These are phyloP conservation scores for Scarus forsteni DNA, from an alignment of 2,797 vertebrate genomes.

Conservation along the genomic window DNA sequence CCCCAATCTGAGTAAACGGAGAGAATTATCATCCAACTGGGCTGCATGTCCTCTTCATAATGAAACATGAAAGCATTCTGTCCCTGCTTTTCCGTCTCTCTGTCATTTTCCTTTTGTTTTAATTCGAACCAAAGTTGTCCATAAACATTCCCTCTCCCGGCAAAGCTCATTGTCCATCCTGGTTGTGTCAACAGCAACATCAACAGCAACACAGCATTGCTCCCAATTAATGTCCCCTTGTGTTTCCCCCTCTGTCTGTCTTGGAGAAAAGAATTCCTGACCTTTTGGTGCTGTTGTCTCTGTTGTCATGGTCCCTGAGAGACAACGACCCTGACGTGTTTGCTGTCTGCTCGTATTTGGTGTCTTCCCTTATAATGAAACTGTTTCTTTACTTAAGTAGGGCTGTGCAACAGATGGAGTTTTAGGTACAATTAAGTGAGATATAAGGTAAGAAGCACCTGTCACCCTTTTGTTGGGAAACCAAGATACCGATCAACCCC, in stretches of 20 bases:
- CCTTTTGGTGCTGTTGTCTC: constrained; percentile 69
- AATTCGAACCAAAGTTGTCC: constrained; percentile 9
- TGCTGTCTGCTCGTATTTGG: constrained; percentile 5
- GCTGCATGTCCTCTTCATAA: constrained; percentile 28
- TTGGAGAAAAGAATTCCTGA: constrained; percentile 70
- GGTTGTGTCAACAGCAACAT: constrained; percentile 48
- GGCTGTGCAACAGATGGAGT: too few relatives aligned
- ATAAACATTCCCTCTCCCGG: constrained; percentile 25
- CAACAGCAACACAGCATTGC: neutral
- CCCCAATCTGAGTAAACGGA: neutral
- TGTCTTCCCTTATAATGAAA: constrained; percentile 4
- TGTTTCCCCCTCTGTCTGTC: constrained; percentile 36
- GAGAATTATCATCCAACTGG: constrained; percentile 2
- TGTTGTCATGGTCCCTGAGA: constrained; percentile 51
- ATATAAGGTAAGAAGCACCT: too few relatives aligned
- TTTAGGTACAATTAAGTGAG: too few relatives aligned
- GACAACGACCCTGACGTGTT: constrained; percentile 2
- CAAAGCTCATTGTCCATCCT: constrained; percentile 29
- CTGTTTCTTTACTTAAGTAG: too few relatives aligned
- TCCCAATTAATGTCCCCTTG: constrained; percentile 40
- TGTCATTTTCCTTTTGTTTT: neutral
- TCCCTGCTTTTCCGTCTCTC: neutral
- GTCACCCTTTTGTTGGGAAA: too few relatives aligned
- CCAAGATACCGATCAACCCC: too few relatives aligned
- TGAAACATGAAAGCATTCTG: constrained; percentile 17